Evolutionary conservation across 2,888 invertebrate species (phyloP).

Genomic region (Argynnis bischoffii): DNA sequence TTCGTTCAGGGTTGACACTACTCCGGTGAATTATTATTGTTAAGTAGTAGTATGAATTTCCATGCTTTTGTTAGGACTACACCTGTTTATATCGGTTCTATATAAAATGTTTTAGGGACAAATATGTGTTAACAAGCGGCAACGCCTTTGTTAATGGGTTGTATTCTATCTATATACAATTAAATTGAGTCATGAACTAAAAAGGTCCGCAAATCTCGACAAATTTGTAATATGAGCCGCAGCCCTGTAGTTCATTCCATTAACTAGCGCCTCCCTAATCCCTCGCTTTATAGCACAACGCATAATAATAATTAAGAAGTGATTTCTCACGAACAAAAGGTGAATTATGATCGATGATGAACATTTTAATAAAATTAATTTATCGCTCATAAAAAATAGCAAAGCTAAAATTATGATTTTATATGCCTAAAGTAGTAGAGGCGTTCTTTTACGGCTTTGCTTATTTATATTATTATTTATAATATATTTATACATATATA

Average conservation of each 20-base stretch:
- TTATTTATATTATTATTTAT: too few species aligned
- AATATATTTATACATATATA: too few species aligned
- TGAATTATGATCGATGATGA: constrained; percentile 38
- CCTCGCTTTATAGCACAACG: constrained; percentile 56
- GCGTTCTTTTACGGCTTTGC: too few species aligned
- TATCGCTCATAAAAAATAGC: too few species aligned
- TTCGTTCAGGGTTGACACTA: constrained; percentile 54
- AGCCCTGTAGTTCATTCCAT: constrained; percentile 68
- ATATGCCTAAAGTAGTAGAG: too few species aligned
- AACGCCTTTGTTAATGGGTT: constrained; percentile 32
- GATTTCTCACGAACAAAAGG: constrained; percentile 55
- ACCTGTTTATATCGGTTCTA: background rate
- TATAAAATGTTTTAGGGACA: background rate
- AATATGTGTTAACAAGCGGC: constrained; percentile 2
- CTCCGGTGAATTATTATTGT: background rate
- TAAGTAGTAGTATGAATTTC: background rate
- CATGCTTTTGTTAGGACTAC: background rate
- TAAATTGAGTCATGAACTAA: constrained; percentile 32
- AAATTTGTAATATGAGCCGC: constrained; percentile 42
- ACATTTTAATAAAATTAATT: constrained; percentile 31
- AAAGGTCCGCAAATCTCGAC: constrained; percentile 35
- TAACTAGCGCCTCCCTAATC: constrained; percentile 54
- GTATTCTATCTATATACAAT: constrained; percentile 19
- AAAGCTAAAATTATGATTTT: too few species aligned
- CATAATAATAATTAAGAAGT: constrained; percentile 65